Percentiles rank a stretch among this genome's conserved stretches.
Evolutionary conservation across 1,140 invertebrate genomes (phyloP).

Genomic region (Catajapyx aquilonaris): DNA sequence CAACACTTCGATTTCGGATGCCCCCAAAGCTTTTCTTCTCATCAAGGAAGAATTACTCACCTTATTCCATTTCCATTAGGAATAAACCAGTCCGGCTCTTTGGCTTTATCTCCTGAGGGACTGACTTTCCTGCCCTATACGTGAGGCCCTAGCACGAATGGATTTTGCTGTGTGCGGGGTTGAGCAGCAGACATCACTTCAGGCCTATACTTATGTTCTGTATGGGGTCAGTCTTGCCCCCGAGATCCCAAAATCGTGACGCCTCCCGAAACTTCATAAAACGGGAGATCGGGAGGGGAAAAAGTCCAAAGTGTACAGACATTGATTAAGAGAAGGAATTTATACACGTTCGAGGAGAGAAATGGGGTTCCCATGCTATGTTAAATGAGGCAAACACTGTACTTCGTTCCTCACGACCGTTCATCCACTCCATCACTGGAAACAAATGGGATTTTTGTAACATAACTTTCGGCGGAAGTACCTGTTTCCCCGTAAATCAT

Average conservation of each 20-base stretch:
- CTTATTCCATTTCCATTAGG: no score
- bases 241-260: not conserved
- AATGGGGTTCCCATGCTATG: not conserved
- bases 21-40: no score
- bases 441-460: conserved; percentile 1
- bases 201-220: no score
- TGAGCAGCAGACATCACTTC: no score
- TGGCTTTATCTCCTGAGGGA: no score
- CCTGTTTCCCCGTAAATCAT: not conserved
- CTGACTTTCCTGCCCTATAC: no score
- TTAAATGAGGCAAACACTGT: conserved; percentile 1
- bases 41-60: no score
- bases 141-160: no score
- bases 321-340: conserved; percentile 1
- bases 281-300: not conserved
- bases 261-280: not conserved
- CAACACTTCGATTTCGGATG: no score
- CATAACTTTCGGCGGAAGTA: not conserved
- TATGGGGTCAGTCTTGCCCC: no score
- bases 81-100: no score
- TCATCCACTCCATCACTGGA: not conserved
- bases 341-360: not conserved
- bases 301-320: not conserved
- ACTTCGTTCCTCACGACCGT: conserved; percentile 1
- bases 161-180: no score